Base-by-base conservation (phyloP, 2,797 vertebrate genomes). In the Gymnoscopelus microlampas region DNA sequence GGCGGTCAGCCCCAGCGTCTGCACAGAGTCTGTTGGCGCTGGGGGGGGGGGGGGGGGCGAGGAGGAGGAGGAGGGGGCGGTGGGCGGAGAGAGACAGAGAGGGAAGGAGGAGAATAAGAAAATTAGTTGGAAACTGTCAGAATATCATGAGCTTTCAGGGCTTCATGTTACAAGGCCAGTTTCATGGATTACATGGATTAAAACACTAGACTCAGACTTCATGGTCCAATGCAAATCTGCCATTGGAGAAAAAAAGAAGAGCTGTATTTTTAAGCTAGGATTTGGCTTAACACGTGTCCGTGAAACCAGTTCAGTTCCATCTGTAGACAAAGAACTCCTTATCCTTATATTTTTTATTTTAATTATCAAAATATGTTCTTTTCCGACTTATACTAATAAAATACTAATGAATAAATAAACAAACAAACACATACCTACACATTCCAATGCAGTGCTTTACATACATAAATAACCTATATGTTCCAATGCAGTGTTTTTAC, bases 21-120 rank as follows among this genome's bases (percentile, higher is more conserved):
- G 95, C 70, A 87, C 85, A 88, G 84, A 51, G 77, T 97, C 97
- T 97, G 93, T 65, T 67, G 79, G 74, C 76, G 81, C 60, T 75
- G 70, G 79, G 66, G 19, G 60, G n/a, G 26, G 10, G 71, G 26
- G 29, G 19, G 1, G 44, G 71, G 64, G 39, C 24, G n/a, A 0
- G 48, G 71, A 67, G 78, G 63, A 24, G 5, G 64, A 9, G 51
- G 8, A 51, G 19, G 19, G 19, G 19, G 19, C 1, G 19, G 19
- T 19, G 19, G 19, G 19, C 19, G 19, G 19, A 19, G 15, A 66
- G 62, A 81, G n/a, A 80, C n/a, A 68, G 3, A 58, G 60, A 13
- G n/a, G 24, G 77, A 8, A 61, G 68, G n/a, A 1, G 51, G 8
- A 51, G 23, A 26, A 63, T 5, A 67, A 66, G 63, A 9, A 55